These are phyloP conservation scores for Myiotriccus ornatus DNA, from an alignment of 2,797 vertebrate species.

Conservation along the genomic window DNA sequence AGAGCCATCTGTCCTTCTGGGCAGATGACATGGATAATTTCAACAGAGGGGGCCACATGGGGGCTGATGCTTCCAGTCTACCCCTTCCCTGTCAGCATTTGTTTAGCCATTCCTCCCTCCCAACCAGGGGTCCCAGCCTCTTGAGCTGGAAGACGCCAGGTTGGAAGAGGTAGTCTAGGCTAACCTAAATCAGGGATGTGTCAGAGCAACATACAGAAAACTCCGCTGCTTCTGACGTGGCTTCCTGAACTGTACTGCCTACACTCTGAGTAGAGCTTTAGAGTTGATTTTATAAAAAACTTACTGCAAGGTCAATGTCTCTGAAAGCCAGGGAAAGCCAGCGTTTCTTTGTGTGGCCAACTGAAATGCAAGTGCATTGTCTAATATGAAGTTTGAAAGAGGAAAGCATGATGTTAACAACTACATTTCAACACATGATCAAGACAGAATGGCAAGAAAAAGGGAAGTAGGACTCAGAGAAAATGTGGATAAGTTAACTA, in stretches of 20 bases:
- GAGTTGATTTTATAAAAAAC: neutral
- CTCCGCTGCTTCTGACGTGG: accelerated
- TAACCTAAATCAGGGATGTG: neutral
- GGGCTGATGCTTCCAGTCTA: neutral
- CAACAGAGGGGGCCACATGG: accelerated
- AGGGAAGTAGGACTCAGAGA: neutral
- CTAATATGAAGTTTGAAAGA: neutral
- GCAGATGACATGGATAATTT: neutral
- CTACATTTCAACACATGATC: neutral
- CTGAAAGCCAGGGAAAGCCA: neutral
- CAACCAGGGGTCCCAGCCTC: neutral
- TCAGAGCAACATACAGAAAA: neutral
- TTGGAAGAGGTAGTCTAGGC: neutral
- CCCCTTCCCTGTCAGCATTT: neutral
- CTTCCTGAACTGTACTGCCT: neutral
- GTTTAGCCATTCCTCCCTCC: neutral
- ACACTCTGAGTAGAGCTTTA: neutral
- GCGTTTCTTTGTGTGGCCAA: neutral
- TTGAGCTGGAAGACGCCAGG: neutral
- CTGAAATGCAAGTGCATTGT: neutral
- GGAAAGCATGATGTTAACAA: neutral
- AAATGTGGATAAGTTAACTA: neutral
- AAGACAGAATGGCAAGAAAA: neutral
- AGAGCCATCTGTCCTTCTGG: neutral
- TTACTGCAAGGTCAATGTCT: neutral